These are phyloP conservation scores for Cryptocheilus praepositus DNA, from an alignment of 2,888 invertebrate species.

Conservation along the genomic window DNA sequence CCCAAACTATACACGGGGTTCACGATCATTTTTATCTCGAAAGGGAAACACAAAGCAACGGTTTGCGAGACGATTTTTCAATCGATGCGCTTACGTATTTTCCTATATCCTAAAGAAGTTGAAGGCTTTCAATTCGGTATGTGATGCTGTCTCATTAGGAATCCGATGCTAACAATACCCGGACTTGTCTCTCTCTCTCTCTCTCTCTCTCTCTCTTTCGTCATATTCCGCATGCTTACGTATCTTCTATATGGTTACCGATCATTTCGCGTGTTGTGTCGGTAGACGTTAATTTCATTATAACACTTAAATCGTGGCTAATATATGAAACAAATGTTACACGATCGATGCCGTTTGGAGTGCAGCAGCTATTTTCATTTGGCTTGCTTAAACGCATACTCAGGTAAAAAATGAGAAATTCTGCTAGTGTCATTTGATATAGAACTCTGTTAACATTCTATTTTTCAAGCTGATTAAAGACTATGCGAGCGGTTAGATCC, in stretches of 20 bases:
- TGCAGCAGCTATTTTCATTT: background rate
- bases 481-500: no score
- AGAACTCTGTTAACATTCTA: no score
- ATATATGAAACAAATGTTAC: constrained; percentile 1
- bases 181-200: constrained; percentile 19
- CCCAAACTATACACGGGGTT: no score
- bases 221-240: constrained; percentile 2
- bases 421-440: background rate
- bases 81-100: constrained; percentile 13
- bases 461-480: no score
- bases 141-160: constrained; percentile 42
- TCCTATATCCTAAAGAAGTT: constrained; percentile 21
- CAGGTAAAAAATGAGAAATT: background rate
- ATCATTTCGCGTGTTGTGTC: constrained; percentile 6
- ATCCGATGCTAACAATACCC: constrained; percentile 36
- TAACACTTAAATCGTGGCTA: constrained; percentile 2
- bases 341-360: constrained; percentile 5
- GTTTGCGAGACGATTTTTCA: constrained; percentile 1
- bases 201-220: no score
- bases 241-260: constrained; percentile 1
- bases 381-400: background rate
- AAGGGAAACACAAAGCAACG: background rate
- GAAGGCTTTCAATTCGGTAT: no score
- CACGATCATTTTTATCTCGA: no score
- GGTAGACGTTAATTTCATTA: constrained; percentile 7